Conservation (phyloP, 2,113 vertebrate species). For the Crotalus helleri region DNA sequence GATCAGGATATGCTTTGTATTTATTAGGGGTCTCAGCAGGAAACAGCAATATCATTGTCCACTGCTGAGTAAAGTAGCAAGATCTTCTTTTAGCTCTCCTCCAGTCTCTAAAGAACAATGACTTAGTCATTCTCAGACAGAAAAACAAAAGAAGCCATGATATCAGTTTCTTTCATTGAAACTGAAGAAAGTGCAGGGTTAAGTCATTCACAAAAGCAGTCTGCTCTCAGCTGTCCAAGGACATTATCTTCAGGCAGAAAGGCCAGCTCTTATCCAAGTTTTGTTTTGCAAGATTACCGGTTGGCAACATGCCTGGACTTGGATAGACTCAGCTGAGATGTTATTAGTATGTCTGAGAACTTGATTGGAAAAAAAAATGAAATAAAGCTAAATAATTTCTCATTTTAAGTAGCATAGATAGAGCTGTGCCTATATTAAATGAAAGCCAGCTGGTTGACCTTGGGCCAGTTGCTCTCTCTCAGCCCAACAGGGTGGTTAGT, state of each 20-base stretch:
- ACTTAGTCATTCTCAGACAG: neutral
- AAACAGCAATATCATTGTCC: neutral
- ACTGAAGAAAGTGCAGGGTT: neutral
- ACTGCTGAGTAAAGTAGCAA: neutral
- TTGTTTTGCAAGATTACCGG: neutral
- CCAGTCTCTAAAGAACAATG: neutral
- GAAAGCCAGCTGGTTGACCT: neutral
- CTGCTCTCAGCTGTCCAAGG: neutral
- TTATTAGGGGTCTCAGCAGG: neutral
- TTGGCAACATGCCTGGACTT: neutral
- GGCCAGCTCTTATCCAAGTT: neutral
- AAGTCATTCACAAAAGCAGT: neutral
- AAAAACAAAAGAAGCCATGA: neutral
- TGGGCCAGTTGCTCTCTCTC: neutral
- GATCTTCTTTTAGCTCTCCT: neutral
- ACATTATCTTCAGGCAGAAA: neutral
- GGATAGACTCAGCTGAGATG: neutral
- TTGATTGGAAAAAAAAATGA: neutral
- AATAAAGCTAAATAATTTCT: neutral
- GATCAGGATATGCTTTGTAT: neutral
- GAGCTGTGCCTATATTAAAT: neutral
- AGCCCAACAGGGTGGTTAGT: neutral
- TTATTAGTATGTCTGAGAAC: neutral
- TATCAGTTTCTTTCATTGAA: neutral
- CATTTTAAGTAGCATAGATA: neutral